Evolutionary conservation across 1,140 invertebrate genomes (phyloP).

Genomic region (Armadillidium nasatum): DNA sequence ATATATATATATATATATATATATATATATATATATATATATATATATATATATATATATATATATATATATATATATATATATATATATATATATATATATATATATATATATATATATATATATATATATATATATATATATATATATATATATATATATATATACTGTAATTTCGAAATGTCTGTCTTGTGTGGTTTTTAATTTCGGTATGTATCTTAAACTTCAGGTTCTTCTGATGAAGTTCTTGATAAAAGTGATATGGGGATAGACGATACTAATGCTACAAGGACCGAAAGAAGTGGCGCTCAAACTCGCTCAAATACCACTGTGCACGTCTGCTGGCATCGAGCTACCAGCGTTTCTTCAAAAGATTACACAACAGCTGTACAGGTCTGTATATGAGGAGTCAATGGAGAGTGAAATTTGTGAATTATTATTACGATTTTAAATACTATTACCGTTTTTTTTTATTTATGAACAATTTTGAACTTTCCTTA

Average conservation of each 20-base stretch:
- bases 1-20: no score
- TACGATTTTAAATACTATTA: neutral
- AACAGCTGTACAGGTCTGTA: slow-evolving; percentile 39
- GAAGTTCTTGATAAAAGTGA: slow-evolving; percentile 60
- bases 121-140: no score
- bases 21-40: no score
- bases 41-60: no score
- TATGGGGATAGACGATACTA: slow-evolving; percentile 27
- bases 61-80: no score
- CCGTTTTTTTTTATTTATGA: slow-evolving; percentile 13
- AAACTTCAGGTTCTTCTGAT: slow-evolving; percentile 58
- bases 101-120: no score
- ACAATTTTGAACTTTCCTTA: slow-evolving; percentile 32
- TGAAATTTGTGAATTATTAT: slow-evolving; percentile 17
- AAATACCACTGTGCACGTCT: slow-evolving; percentile 92
- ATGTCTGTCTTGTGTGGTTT: no score
- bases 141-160: no score
- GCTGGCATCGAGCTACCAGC: slow-evolving; percentile 77
- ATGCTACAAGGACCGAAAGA: slow-evolving; percentile 32
- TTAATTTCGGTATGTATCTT: no score
- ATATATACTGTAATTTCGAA: no score
- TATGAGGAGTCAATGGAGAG: no score
- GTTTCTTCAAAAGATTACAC: slow-evolving; percentile 37
- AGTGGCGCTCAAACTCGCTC: slow-evolving; percentile 57
- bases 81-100: no score